Evolutionary conservation across 2,113 vertebrate genomes (phyloP).

Genomic region (Marmota monax): DNA sequence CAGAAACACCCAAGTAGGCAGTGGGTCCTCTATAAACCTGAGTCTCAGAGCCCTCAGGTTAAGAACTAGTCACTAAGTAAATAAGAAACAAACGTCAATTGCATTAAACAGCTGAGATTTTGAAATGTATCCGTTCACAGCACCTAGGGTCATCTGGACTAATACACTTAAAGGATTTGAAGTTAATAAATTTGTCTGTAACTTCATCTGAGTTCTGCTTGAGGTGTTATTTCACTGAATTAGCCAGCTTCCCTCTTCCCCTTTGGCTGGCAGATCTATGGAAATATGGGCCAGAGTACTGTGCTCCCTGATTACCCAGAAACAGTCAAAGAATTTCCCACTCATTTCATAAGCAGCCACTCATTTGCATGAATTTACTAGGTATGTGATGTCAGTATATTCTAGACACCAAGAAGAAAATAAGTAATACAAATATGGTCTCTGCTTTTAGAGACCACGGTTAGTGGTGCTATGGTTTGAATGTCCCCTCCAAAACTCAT

Average conservation of each 20-base stretch:
- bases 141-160: background rate
- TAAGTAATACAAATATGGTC: background rate
- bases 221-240: slow-evolving; percentile 22
- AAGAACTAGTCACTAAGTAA: background rate
- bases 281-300: background rate
- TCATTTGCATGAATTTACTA: background rate
- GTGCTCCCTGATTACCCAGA: background rate
- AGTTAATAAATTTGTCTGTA: background rate
- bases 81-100: background rate
- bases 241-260: background rate
- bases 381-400: background rate
- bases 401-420: background rate
- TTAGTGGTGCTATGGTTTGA: background rate
- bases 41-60: background rate
- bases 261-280: background rate
- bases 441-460: background rate
- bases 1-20: background rate
- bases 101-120: background rate
- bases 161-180: slow-evolving; percentile 5
- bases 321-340: background rate
- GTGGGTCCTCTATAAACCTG: background rate
- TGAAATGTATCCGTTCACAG: background rate
- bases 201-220: slow-evolving; percentile 30
- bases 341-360: background rate
- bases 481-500: background rate